Evolutionary conservation across 2,888 invertebrate genomes (phyloP).

Genomic region (Elmis aenea): DNA sequence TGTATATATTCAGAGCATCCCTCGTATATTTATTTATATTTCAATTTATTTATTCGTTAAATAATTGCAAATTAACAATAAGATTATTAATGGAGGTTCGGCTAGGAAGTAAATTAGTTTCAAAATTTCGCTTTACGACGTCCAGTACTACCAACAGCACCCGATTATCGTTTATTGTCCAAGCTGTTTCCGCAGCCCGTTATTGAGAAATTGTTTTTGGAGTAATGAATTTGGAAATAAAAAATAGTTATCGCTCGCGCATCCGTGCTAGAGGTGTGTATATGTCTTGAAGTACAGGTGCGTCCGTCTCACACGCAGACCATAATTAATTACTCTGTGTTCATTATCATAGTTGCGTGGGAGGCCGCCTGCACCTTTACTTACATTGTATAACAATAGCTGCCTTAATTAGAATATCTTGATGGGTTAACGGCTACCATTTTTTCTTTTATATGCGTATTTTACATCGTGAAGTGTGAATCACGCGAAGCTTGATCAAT

Average conservation of each 20-base stretch:
- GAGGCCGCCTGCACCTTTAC: constrained; percentile 23
- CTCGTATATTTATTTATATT: too few relatives aligned
- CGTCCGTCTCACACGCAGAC: constrained; percentile 21
- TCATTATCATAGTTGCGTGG: constrained; percentile 23
- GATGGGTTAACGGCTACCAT: constrained; percentile 19
- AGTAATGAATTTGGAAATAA: constrained; percentile 12
- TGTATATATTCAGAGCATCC: too few relatives aligned
- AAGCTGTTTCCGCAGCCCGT: constrained; percentile 4
- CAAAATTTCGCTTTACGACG: too few relatives aligned
- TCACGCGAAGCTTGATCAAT: too few relatives aligned
- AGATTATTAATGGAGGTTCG: too few relatives aligned
- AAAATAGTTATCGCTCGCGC: constrained; percentile 13
- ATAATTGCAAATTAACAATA: too few relatives aligned
- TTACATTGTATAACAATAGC: constrained; percentile 19
- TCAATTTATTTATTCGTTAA: too few relatives aligned
- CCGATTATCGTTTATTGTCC: too few relatives aligned
- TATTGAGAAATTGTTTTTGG: constrained; percentile 11
- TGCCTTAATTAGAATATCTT: constrained; percentile 21
- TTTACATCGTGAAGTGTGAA: too few relatives aligned
- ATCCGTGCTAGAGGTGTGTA: constrained; percentile 17
- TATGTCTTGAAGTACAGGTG: constrained; percentile 20
- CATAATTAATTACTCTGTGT: constrained; percentile 21
- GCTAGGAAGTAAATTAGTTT: too few relatives aligned
- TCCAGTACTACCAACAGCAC: too few relatives aligned
- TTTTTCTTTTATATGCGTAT: too few relatives aligned